phyloP scores from a whole-genome alignment of 2,113 vertebrate genomes.

The Myotis lucifugus region DNA sequence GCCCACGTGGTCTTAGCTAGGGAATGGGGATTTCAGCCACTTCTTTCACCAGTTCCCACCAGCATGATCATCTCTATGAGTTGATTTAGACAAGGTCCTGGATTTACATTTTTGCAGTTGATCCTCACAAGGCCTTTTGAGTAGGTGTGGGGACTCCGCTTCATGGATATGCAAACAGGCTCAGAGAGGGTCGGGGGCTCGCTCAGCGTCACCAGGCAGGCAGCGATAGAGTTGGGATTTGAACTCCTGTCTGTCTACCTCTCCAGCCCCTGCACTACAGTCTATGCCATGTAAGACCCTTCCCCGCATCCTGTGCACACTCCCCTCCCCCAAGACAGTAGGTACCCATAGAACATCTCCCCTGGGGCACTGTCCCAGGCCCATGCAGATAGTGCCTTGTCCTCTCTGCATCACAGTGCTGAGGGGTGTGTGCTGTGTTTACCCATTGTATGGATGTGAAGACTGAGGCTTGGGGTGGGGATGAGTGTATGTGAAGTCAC shows the following conservation, averaged over 20 bases:
- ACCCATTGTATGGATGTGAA: neutral
- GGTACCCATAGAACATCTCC: fast-evolving
- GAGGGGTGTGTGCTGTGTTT: neutral
- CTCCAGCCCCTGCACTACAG: too few species aligned
- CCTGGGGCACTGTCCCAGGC: neutral
- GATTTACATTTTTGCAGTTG: neutral
- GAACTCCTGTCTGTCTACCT: neutral
- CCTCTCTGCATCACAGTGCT: neutral
- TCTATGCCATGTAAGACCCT: neutral
- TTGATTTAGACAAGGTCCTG: neutral
- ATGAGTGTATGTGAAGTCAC: neutral
- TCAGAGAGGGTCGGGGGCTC: neutral
- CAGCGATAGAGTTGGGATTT: neutral
- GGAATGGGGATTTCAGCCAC: neutral
- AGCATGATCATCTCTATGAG: neutral
- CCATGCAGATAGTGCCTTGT: neutral
- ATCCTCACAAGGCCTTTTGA: neutral
- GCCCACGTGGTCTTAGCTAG: neutral
- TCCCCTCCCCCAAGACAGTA: neutral
- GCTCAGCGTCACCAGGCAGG: neutral
- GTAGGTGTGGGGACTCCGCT: neutral
- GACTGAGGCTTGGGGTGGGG: neutral
- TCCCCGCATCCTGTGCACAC: neutral
- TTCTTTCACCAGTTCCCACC: neutral
- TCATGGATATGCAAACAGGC: neutral